Evolutionary conservation across 2,797 vertebrate species (phyloP), one percentile per base, ranked within the genome.

Genomic region (Neoniphon sammara): DNA sequence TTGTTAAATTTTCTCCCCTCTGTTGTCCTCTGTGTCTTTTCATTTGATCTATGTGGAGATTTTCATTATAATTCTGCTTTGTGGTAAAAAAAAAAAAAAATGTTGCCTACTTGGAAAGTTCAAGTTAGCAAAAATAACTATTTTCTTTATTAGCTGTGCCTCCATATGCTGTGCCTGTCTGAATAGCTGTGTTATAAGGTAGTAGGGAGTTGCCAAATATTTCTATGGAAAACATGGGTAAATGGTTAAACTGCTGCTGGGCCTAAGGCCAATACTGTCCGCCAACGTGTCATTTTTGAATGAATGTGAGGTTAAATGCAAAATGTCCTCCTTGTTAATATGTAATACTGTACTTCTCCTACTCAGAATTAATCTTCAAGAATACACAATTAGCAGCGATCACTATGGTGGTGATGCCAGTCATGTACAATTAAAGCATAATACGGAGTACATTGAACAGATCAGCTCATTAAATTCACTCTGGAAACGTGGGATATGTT

Each of bases 151-250:
- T 23, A 63, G 14, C 18, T 39, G 2, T n/a, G 17, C 3, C n/a
- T 56, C 52, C 17, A 20, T 18, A 58, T 25, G 63, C 23, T 70
- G 50, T 7, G n/a, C 52, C 18, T 44, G 15, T 39, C 14, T 76
- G 49, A 79, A 73, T 66, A 60, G 21, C 31, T 73, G 23, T 31
- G 30, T 67, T 78, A 23, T 62, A 59, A 14, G 15, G 54, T 52
- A 34, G 18, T 70, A 11, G 25, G 20, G 34, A 55, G 52, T 34
- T 67, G 58, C n/a, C 42, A 46, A 12, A 11, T 55, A 58, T 53
- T 54, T 64, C 63, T 34, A 31, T 80, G 84, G 80, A 89, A 88
- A 91, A 85, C 73, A 52, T 88, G 81, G 49, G 60, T 20, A 25
- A 64, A 57, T n/a, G 30, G 12, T 81, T 76, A 69, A 30, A 39